These are phyloP conservation scores for Thyatira batis DNA, from an alignment of 2,888 invertebrate genomes.

Conservation along the genomic window DNA sequence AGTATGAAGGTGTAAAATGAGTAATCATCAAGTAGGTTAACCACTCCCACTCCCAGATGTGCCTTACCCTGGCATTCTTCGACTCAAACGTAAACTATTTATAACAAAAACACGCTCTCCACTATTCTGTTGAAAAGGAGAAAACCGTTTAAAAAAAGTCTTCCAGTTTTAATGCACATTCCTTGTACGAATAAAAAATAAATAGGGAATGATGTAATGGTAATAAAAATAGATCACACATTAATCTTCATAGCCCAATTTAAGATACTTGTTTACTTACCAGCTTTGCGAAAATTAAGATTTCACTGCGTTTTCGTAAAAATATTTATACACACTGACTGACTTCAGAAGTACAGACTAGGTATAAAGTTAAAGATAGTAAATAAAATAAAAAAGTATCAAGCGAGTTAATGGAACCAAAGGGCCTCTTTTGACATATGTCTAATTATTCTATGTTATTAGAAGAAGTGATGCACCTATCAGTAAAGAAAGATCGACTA, in stretches of 20 bases:
- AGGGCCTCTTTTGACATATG: too few relatives aligned
- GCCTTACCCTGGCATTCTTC: slow-evolving; percentile 79
- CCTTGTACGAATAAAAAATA: slow-evolving; percentile 11
- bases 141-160: slow-evolving; percentile 31
- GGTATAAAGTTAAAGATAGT: too few relatives aligned
- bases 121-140: slow-evolving; percentile 61
- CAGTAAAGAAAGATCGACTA: too few relatives aligned
- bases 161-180: slow-evolving; percentile 6
- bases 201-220: slow-evolving; percentile 60
- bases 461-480: too few relatives aligned
- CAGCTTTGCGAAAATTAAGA: too few relatives aligned
- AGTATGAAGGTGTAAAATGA: slow-evolving; percentile 50
- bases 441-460: too few relatives aligned
- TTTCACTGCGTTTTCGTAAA: too few relatives aligned
- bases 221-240: slow-evolving; percentile 55
- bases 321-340: too few relatives aligned
- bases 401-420: too few relatives aligned
- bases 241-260: too few relatives aligned
- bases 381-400: too few relatives aligned
- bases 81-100: slow-evolving; percentile 36
- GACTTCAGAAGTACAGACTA: too few relatives aligned
- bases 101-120: slow-evolving; percentile 36
- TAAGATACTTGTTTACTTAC: neutral
- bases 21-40: slow-evolving; percentile 51
- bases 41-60: slow-evolving; percentile 72